phyloP scores from a whole-genome alignment of 37 sponge, comb jelly and placozoan species.

The Diacarnus erythraeanus region DNA sequence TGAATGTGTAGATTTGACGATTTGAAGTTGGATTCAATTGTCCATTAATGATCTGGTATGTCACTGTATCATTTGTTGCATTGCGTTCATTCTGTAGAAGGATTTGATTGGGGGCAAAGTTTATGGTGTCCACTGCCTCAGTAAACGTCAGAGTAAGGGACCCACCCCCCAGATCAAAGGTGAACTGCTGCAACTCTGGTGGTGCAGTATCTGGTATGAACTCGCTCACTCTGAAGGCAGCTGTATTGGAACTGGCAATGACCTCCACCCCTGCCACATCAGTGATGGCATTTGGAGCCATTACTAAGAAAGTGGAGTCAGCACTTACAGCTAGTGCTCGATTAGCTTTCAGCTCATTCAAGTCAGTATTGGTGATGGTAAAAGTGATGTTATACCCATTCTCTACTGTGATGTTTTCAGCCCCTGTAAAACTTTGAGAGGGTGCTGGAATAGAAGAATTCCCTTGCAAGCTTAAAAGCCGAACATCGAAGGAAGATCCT shows the following conservation, averaged over 20 bases:
- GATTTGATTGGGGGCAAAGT: constrained; percentile 39
- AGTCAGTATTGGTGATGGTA: constrained; percentile 49
- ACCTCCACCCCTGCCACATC: constrained; percentile 82
- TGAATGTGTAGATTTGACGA: constrained; percentile 35
- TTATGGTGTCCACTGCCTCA: constrained; percentile 71
- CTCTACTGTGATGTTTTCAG: constrained; percentile 21
- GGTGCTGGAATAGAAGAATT: background rate
- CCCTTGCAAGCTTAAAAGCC: constrained; percentile 39
- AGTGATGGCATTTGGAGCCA: constrained; percentile 67
- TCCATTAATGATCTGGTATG: constrained; percentile 46
- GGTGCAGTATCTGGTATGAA: constrained; percentile 51
- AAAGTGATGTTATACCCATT: constrained; percentile 84
- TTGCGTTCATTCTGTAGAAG: constrained; percentile 66
- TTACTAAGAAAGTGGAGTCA: constrained; percentile 56
- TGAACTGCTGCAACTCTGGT: constrained; percentile 61
- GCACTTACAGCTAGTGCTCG: constrained; percentile 43
- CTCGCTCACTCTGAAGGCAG: constrained; percentile 37
- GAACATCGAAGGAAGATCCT: constrained; percentile 31
- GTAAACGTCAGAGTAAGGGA: constrained; percentile 62
- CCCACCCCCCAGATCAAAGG: constrained; percentile 71
- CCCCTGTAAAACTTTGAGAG: constrained; percentile 58
- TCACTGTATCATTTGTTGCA: constrained; percentile 15
- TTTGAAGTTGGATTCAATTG: constrained; percentile 14
- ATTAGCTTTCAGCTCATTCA: constrained; percentile 78
- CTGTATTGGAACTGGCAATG: constrained; percentile 56